Evolutionary conservation across 2,797 vertebrate species (phyloP).

Genomic region (Netta rufina): DNA sequence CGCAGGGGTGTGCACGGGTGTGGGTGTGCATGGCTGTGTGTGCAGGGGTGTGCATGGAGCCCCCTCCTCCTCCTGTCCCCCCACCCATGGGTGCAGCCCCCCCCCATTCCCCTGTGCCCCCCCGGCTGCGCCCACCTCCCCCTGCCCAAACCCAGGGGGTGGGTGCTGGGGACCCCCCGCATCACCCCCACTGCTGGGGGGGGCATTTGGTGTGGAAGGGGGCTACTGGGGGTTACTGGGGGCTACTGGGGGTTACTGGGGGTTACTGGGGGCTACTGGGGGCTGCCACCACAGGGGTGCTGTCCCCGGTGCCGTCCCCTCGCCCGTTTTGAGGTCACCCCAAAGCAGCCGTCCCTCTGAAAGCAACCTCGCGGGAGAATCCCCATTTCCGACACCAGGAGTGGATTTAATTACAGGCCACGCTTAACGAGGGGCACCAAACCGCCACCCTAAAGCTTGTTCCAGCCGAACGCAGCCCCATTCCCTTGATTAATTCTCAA

Average conservation of each 20-base stretch:
- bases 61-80: neutral
- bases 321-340: accelerated
- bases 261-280: too few relatives aligned
- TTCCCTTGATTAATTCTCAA: neutral
- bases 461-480: accelerated
- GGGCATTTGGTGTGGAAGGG: too few relatives aligned
- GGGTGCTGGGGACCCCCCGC: too few relatives aligned
- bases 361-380: accelerated
- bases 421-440: neutral
- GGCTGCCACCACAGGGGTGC: neutral
- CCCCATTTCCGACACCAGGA: accelerated
- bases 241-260: neutral
- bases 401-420: accelerated
- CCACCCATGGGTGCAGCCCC: too few relatives aligned
- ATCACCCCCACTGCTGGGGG: too few relatives aligned
- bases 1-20: too few relatives aligned
- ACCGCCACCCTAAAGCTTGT: neutral
- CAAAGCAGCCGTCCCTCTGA: neutral
- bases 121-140: too few relatives aligned
- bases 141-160: too few relatives aligned
- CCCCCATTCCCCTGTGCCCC: too few relatives aligned
- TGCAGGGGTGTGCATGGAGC: neutral
- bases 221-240: too few relatives aligned
- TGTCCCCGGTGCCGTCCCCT: neutral
- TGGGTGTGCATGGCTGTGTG: too few relatives aligned